Evolutionary conservation across 2,797 vertebrate species (phyloP).

Genomic region (Karalla daura): DNA sequence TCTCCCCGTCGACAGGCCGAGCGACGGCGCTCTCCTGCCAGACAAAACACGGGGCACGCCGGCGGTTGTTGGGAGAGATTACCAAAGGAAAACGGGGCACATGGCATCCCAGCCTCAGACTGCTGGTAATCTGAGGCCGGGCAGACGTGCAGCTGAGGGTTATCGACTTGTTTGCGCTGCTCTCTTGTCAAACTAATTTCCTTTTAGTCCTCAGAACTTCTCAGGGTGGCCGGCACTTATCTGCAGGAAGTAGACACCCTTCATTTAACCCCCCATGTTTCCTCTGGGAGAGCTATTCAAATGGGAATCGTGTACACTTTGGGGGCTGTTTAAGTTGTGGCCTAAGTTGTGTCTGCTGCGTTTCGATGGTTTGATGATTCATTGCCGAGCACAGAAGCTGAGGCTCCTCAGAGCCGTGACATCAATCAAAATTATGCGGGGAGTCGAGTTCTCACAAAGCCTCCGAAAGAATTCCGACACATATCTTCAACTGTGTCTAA

Average conservation of each 20-base stretch:
- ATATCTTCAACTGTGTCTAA: neutral
- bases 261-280: slow-evolving; percentile 53
- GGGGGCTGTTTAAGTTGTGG: slow-evolving; percentile 50
- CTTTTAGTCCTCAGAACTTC: slow-evolving; percentile 30
- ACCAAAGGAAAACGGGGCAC: slow-evolving; percentile 27
- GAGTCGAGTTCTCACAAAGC: neutral
- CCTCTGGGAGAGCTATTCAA: slow-evolving; percentile 31
- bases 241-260: slow-evolving; percentile 76
- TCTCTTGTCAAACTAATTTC: slow-evolving; percentile 60
- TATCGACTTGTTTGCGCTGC: slow-evolving; percentile 51
- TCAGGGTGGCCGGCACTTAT: slow-evolving; percentile 60
- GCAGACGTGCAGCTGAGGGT: slow-evolving; percentile 32
- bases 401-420: neutral
- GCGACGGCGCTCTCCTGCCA: slow-evolving; percentile 17
- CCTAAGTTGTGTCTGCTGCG: slow-evolving; percentile 25
- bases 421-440: neutral
- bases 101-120: slow-evolving; percentile 19
- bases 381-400: slow-evolving; percentile 13
- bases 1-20: slow-evolving; percentile 13
- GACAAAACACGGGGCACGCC: slow-evolving; percentile 28
- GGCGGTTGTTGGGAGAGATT: slow-evolving; percentile 18
- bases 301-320: slow-evolving; percentile 6
- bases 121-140: slow-evolving; percentile 34
- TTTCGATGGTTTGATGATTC: slow-evolving; percentile 47
- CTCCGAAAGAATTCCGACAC: neutral